Base-by-base conservation (phyloP, 2,113 vertebrate species). In the Noctilio leporinus region DNA sequence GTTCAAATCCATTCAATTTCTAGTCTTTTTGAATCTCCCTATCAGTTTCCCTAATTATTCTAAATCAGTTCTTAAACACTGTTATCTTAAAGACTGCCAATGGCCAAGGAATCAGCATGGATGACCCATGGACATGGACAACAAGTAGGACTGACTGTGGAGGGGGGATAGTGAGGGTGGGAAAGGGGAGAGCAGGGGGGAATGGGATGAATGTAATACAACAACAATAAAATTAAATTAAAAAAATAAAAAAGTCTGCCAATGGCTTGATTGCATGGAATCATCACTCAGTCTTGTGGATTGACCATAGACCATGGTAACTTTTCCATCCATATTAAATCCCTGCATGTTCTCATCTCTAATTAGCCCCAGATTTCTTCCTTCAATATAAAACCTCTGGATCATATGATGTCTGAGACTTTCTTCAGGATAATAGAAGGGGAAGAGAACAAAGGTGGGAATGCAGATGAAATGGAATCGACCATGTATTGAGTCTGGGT, bases 1-100 rank as follows among this genome's bases (percentile, higher is more conserved):
- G 28, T 82, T 90, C 94, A 93, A 95, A 95, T 53, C n/a, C 28
- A 87, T 57, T 94, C 24, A 80, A 89, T 93, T 82, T 81, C 83
- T 88, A 59, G 67, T 81, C 76, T 83, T 94, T 88, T 83, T 73
- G 47, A 20, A 15, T 75, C 28, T 83, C 73, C 40, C 69, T 73
- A 65, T 19, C 76, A 82, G 69, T 92, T 86, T 93, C 35, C 43
- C 43, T 72, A 82, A 33, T 55, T 84, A 43, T 93, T 94, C 43
- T 86, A 80, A 92, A 92, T 70, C 84, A 85, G 76, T 75, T 70
- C 38, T 84, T 69, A 86, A 87, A 49, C 33, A 87, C 24, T 7
- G 3, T 38, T 84, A 70, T 26, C 80, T 76, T 47, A 65, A 57
- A 72, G 83, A 93, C 24, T 67, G 30, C 30, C 86, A 81, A 24